A percentile compares a stretch with the other conserved stretches of the same genome.
These are phyloP conservation scores for Sinohyriopsis cumingii DNA, from an alignment of 2,888 invertebrate species.

Conservation along the genomic window DNA sequence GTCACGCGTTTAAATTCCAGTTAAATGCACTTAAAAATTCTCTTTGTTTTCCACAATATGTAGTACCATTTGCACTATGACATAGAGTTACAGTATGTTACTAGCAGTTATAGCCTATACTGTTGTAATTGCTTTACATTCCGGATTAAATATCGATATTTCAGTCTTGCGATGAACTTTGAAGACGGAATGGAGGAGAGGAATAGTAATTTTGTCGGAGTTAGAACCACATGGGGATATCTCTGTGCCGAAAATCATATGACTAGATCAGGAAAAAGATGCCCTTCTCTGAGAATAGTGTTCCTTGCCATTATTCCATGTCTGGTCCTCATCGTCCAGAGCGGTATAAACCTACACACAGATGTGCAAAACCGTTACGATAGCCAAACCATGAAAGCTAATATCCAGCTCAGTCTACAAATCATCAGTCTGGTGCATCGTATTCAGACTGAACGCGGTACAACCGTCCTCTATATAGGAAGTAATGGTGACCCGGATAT, in stretches of 20 bases:
- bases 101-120: too few relatives aligned
- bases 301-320: conserved; percentile 9
- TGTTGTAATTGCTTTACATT: too few relatives aligned
- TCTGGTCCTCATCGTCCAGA: neutral
- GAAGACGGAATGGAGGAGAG: too few relatives aligned
- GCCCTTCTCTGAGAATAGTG: conserved; percentile 5
- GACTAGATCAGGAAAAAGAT: conserved; percentile 6
- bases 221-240: too few relatives aligned
- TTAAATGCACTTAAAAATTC: too few relatives aligned
- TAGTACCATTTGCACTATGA: too few relatives aligned
- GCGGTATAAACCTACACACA: neutral
- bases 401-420: conserved; percentile 47
- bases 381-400: neutral
- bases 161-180: too few relatives aligned
- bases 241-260: neutral
- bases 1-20: too few relatives aligned
- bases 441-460: conserved; percentile 55
- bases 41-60: too few relatives aligned
- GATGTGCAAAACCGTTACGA: neutral
- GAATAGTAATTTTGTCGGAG: too few relatives aligned
- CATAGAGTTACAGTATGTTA: too few relatives aligned
- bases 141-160: too few relatives aligned
- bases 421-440: conserved; percentile 46
- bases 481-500: conserved; percentile 30
- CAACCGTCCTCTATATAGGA: conserved; percentile 49